A percentile compares a stretch with the other conserved stretches of the same genome.
Conservation (phyloP, 2,113 vertebrate genomes). For the Peucedramus taeniatus region DNA sequence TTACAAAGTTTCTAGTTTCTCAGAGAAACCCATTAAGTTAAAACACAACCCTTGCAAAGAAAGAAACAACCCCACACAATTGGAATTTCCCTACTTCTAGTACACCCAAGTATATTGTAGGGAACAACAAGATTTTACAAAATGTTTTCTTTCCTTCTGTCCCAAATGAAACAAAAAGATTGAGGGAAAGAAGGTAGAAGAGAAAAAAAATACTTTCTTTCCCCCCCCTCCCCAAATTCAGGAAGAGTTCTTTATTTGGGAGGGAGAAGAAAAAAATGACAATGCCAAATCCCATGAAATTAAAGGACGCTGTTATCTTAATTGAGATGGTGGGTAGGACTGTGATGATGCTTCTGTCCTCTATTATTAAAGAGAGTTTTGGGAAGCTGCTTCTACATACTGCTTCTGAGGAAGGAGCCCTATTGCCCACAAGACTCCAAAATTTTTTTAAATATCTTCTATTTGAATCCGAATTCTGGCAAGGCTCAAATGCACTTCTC, state of each 20-base stretch:
- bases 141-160: not conserved
- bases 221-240: accelerated
- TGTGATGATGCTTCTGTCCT: not conserved
- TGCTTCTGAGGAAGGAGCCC: not conserved
- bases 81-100: not conserved
- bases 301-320: not conserved
- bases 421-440: not conserved
- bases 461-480: not conserved
- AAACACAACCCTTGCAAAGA: not conserved
- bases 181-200: not conserved
- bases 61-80: accelerated
- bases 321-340: not conserved
- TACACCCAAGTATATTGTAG: not conserved
- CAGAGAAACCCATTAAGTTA: not conserved
- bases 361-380: not conserved
- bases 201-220: not conserved
- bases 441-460: not conserved
- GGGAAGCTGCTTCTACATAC: not conserved
- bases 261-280: not conserved
- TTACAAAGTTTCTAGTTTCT: not conserved
- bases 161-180: not conserved
- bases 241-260: not conserved
- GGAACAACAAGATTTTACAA: not conserved
- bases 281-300: not conserved
- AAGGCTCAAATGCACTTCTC: not conserved